Evolutionary conservation across 2,888 invertebrate genomes (phyloP).

Genomic region (Listrodromus nycthemerus): DNA sequence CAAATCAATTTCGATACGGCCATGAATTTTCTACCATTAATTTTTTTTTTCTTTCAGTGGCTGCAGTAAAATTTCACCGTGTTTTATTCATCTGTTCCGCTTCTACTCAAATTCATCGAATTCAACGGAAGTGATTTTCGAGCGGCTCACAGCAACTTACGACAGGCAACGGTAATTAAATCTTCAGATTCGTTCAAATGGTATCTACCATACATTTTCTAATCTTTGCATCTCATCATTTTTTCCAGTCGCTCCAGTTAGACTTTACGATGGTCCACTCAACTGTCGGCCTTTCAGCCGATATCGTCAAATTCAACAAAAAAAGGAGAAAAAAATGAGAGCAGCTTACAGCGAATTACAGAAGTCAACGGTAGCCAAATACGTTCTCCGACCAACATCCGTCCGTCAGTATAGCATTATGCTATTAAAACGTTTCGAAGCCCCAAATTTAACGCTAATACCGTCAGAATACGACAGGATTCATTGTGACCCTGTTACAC

Average conservation of each 20-base stretch:
- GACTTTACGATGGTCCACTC: background rate
- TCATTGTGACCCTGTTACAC: constrained; percentile 71
- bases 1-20: background rate
- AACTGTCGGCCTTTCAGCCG: background rate
- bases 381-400: constrained; percentile 47
- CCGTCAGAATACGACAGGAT: constrained; percentile 81
- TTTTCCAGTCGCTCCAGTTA: background rate
- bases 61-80: background rate
- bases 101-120: too few species aligned
- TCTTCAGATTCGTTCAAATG: background rate
- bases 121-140: background rate
- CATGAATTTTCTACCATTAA: too few species aligned
- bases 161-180: background rate
- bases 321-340: background rate
- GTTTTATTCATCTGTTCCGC: too few species aligned
- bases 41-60: too few species aligned
- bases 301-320: background rate
- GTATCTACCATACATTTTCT: background rate
- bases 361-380: constrained; percentile 34
- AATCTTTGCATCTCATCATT: background rate
- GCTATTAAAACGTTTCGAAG: constrained; percentile 63
- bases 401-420: constrained; percentile 52
- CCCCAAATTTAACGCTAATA: constrained; percentile 82
- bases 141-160: background rate
- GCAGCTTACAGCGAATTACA: constrained; percentile 11